These are phyloP conservation scores for Cryptosula pallasiana DNA, from an alignment of 2,888 invertebrate species.

Conservation along the genomic window DNA sequence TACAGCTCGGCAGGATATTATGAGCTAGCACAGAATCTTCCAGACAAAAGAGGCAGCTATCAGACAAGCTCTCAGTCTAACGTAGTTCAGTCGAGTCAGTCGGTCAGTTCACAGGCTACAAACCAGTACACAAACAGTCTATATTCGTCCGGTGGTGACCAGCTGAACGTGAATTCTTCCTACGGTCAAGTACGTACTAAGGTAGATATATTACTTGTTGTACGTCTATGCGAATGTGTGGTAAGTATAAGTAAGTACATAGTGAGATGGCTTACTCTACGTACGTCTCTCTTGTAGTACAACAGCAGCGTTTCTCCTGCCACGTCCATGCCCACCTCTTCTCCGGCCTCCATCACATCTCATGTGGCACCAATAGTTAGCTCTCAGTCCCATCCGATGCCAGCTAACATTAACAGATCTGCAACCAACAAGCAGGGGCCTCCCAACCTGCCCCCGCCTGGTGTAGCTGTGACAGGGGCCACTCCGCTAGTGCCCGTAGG, in stretches of 20 bases:
- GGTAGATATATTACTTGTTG: too few species aligned
- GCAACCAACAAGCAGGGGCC: not conserved
- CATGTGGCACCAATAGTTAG: not conserved
- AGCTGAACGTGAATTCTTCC: not conserved
- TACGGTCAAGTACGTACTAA: not conserved
- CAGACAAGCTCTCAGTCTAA: not conserved
- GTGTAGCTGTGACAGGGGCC: not conserved
- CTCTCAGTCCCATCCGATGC: not conserved
- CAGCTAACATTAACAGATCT: not conserved
- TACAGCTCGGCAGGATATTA: not conserved
- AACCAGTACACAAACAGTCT: conserved; percentile 16
- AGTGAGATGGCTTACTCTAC: too few species aligned
- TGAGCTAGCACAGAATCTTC: not conserved
- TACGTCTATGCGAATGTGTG: too few species aligned
- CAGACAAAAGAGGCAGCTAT: not conserved
- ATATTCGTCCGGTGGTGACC: not conserved
- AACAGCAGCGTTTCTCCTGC: not conserved
- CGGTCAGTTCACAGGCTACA: not conserved
- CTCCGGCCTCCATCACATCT: not conserved
- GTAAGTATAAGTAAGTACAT: too few species aligned
- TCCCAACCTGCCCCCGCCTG: not conserved
- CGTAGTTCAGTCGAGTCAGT: not conserved
- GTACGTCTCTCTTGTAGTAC: not conserved
- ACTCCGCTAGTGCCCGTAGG: not conserved
- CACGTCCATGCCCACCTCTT: not conserved